Base-by-base conservation (phyloP, 2,797 vertebrate genomes). In the Enteromius anoplus region DNA sequence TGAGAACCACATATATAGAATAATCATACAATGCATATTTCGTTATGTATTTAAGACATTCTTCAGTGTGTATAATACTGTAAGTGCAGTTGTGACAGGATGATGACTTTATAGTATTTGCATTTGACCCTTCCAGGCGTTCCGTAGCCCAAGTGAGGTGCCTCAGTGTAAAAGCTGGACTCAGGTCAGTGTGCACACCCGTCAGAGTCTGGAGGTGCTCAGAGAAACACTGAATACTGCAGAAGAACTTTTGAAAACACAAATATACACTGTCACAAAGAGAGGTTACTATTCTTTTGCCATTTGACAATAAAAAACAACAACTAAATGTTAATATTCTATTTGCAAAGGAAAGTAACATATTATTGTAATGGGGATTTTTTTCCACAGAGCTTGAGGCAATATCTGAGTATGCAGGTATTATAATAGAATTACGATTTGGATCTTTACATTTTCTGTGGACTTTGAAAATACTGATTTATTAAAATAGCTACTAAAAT, bases 341-440 rank as follows among this genome's bases (percentile, higher is more conserved):
- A 12, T 49, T 3, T 53, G 6, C 14, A 64, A 47, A 51, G 10
- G 17, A 17, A 17, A 8, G 3, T 5, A 26, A 2, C 45, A 60
- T 26, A 37, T 45, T 32, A 32, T 47, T 34, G 21, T 32, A 12
- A 29, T 32, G 2, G 14, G 6, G 6, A 26, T 29, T 8, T 14
- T 86, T 69, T n/a, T 53, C 40, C 77, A 58, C 91, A 95, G 94
- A 93, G 42, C 86, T 92, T 53, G 85, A 91, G 62, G 89, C 68
- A 88, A 88, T 94, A 73, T 88, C 87, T 42, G 85, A 86, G 51
- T 93, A 92, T 81, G 82, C 91, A 93, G 92, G 93, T 94, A 92
- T 23, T 60, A 15, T 64, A 58, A 12, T 7, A 72, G 11, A 34
- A 34, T 37, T 37, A 17, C 72, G 14, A 76, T 40, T 26, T 29